phyloP scores from a whole-genome alignment of 2,888 invertebrate genomes.

The Diabrotica balteata region DNA sequence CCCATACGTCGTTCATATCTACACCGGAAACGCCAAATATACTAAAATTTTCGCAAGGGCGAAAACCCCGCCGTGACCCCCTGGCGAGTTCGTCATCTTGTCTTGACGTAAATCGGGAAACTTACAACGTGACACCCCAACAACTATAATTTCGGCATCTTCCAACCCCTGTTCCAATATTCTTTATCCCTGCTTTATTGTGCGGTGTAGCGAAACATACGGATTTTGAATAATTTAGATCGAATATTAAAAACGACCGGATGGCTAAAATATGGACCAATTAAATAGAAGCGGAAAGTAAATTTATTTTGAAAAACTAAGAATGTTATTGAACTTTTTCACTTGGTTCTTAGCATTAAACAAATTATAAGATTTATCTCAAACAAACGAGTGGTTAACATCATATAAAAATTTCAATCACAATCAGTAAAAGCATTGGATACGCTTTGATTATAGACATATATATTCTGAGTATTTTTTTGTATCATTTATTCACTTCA shows the following conservation, averaged over 20 bases:
- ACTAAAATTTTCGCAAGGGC: constrained; percentile 25
- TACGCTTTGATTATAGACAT: too few species aligned
- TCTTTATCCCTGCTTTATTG: constrained; percentile 13
- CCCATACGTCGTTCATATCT: background rate
- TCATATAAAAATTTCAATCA: too few species aligned
- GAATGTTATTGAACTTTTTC: too few species aligned
- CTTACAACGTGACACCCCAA: constrained; percentile 54
- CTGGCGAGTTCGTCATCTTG: constrained; percentile 52
- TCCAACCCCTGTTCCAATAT: constrained; percentile 49
- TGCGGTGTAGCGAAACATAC: constrained; percentile 1
- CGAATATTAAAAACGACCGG: constrained; percentile 2
- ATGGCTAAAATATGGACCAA: too few species aligned
- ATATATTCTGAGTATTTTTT: too few species aligned
- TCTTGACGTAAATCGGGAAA: constrained; percentile 57
- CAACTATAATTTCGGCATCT: constrained; percentile 52
- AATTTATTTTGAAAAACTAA: too few species aligned
- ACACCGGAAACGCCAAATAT: constrained; percentile 33
- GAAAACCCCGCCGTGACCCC: constrained; percentile 23
- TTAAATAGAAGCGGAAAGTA: too few species aligned
- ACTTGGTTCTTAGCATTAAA: too few species aligned
- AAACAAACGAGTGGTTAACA: too few species aligned
- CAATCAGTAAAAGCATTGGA: too few species aligned
- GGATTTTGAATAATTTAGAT: constrained; percentile 9
- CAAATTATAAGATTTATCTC: too few species aligned
- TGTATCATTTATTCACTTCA: too few species aligned